Evolutionary conservation across 2,888 invertebrate genomes (phyloP), one percentile per base, ranked within the genome.

Genomic region (Lasius fuliginosus): DNA sequence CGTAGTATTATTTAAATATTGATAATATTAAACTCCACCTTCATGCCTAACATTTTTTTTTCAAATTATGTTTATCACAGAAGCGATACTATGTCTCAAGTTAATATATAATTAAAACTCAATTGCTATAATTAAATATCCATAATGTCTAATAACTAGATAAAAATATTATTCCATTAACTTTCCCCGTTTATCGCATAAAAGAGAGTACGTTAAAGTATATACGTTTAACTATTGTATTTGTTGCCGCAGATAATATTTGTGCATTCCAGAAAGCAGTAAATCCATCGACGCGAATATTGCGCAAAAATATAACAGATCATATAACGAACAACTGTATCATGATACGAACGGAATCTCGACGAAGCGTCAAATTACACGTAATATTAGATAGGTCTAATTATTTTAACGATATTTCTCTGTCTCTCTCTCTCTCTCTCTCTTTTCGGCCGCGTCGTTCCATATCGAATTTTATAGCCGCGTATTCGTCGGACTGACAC

Each of bases 401-500:
- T 77, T 77, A 68, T 42, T 77, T 36, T 58, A 15, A 56, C n/a
- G 18, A 8, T 33, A 23, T 53, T 53, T 33, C 27, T 15, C 3
- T 1, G 23, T 15, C 2, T 1, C 23, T 40, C n/a, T 56, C 11
- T 33, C 49, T 8, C 49, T 49, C 18, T 58, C 15, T 23, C 23
- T 23, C 58, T n/a, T n/a, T n/a, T 18, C n/a, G 5, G 12, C 60
- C 33, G 27, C n/a, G 12, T 36, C 27, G 27, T 67, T 77, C 30
- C 58, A 69, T 77, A 77, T 69, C 69, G 69, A 69, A 77, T 69
- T 53, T 77, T 77, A 77, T 68, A 77, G 56, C 40, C 56, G 77
- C 69, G 58, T 42, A 69, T 77, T 77, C 69, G 77, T 77, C 69
- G 42, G 42, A 58, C 69, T 69, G 77, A 77, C 77, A 77, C 77